phyloP scores from a whole-genome alignment of 2,888 invertebrate species.

The Polydrusus pterygomalis region DNA sequence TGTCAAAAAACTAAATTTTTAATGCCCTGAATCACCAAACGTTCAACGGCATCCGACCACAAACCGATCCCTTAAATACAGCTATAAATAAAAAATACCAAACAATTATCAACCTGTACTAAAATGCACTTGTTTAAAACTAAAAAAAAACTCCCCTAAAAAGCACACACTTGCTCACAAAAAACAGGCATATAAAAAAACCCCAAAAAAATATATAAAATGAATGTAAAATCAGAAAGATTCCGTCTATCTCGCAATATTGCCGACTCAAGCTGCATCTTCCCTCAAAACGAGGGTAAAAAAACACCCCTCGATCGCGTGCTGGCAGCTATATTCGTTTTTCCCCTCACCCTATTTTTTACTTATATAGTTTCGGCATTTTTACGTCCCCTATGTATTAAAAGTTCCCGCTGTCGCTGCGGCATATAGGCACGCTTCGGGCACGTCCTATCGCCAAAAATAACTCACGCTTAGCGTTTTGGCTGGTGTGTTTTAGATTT shows the following conservation, averaged over 20 bases:
- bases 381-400: slow-evolving; percentile 51
- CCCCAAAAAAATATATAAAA: slow-evolving; percentile 29
- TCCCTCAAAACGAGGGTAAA: slow-evolving; percentile 36
- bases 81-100: neutral
- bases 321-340: slow-evolving; percentile 50
- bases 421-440: slow-evolving; percentile 49
- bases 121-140: slow-evolving; percentile 11
- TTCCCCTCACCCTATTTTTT: slow-evolving; percentile 56
- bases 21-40: too few species aligned
- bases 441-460: slow-evolving; percentile 51
- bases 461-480: slow-evolving; percentile 45
- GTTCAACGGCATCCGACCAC: too few species aligned
- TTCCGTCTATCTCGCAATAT: slow-evolving; percentile 31
- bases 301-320: slow-evolving; percentile 44
- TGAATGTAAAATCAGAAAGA: slow-evolving; percentile 37
- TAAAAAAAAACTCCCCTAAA: slow-evolving; percentile 33
- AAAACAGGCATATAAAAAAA: slow-evolving; percentile 30
- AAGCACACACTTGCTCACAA: slow-evolving; percentile 23
- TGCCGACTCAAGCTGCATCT: slow-evolving; percentile 47
- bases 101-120: slow-evolving; percentile 11
- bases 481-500: slow-evolving; percentile 51
- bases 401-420: slow-evolving; percentile 38
- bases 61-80: too few species aligned
- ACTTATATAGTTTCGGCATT: slow-evolving; percentile 54
- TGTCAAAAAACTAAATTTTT: too few species aligned